Evolutionary conservation across 1,140 invertebrate genomes (phyloP), one percentile per base, ranked within the genome.

Genomic region (Tetragnatha versicolor): DNA sequence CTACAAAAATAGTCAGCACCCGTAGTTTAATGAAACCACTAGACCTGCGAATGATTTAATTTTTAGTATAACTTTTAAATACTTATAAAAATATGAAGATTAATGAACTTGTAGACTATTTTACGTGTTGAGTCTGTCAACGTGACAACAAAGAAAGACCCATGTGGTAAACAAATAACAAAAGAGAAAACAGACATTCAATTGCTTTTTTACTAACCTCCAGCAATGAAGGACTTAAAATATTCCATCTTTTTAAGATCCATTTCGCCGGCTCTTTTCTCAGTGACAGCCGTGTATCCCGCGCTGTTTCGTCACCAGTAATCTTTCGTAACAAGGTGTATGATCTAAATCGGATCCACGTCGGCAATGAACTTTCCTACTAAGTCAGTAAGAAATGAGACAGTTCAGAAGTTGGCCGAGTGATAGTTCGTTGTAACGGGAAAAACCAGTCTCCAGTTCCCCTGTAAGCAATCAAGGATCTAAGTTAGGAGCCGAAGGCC

Each of bases 211-310:
- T 1, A n/a, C 37, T 73, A 60, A 73, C 69, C 69, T 29, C 69
- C 69, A 45, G 69, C 69, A 20, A 73, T 60, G 25, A 73, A 73
- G 20, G 69, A 73, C 60, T 73, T 73, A 45, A 42, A 60, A 45
- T 73, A 73, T 31, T 73, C 69, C 39, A 25, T 60, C 22, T 60
- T 73, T 45, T 60, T 73, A 6, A 47, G 1, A 60, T 60, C 39
- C 12, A 35, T n/a, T 0, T 20, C 9, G 22, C 53, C 37, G 51
- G 37, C 14, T 60, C 55, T 39, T 20, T 73, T 60, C 27, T 73
- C 69, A 1, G 35, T 39, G 31, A 73, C 66, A 35, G 66, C 69
- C 69, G 60, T 73, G 20, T 3, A 31, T 51, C 25, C 22, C 10
- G 27, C 27, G 25, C 6, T 10, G 9, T 25, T 22, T 63, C 42